Evolutionary conservation across 2,888 invertebrate species (phyloP).

Genomic region (Kuschelorhynchus macadamiae): DNA sequence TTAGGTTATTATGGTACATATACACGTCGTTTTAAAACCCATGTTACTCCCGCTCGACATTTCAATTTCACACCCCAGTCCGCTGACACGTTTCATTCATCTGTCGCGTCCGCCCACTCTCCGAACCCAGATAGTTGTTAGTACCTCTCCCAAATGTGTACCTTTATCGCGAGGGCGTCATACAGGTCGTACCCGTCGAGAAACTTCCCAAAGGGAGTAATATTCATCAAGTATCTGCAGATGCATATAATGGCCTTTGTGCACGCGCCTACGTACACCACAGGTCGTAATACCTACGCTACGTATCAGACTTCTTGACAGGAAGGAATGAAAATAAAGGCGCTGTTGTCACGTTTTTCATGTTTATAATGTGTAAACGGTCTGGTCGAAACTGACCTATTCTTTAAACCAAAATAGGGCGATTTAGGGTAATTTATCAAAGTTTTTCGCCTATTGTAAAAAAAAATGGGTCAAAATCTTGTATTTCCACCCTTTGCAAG

Average conservation of each 20-base stretch:
- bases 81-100: conserved; percentile 16
- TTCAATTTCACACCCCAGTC: conserved; percentile 23
- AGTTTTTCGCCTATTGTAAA: too few species aligned
- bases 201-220: conserved; percentile 35
- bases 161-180: conserved; percentile 34
- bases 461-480: too few species aligned
- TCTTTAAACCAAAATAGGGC: too few species aligned
- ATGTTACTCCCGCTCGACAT: conserved; percentile 1
- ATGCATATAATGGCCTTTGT: conserved; percentile 44
- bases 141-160: conserved; percentile 29
- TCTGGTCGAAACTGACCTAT: too few species aligned
- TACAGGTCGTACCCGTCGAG: conserved; percentile 33
- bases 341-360: conserved; percentile 15
- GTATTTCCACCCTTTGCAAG: too few species aligned
- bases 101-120: conserved; percentile 14
- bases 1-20: too few species aligned
- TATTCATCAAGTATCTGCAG: conserved; percentile 44
- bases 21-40: not conserved
- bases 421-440: too few species aligned
- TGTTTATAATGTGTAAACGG: too few species aligned
- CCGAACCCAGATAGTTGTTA: conserved; percentile 18
- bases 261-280: conserved; percentile 39
- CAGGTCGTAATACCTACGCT: too few species aligned
- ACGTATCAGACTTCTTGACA: conserved; percentile 2
- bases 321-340: conserved; percentile 10